phyloP scores from a whole-genome alignment of 2,113 vertebrate genomes.

The Columbina picui region DNA sequence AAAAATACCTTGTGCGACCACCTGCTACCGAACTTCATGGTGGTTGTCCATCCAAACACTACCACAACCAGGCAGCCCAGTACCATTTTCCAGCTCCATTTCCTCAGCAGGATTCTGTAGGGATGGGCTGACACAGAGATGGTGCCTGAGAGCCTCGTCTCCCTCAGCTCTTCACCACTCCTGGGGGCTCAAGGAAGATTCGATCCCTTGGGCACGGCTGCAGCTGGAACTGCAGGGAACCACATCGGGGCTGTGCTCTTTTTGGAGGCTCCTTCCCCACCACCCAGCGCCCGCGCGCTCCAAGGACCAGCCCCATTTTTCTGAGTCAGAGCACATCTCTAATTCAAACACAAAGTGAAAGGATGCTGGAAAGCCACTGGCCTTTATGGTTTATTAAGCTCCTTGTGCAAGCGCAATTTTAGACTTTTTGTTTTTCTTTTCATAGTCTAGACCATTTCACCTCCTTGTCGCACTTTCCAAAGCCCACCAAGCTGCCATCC shows the following conservation, averaged over 20 bases:
- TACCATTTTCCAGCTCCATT: not conserved
- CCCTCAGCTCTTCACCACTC: not conserved
- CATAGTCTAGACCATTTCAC: not conserved
- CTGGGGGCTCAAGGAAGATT: not conserved
- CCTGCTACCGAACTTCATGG: not conserved
- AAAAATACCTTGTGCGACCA: not conserved
- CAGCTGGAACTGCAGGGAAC: not conserved
- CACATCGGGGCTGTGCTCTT: not conserved
- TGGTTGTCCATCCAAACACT: not conserved
- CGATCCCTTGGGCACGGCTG: not conserved
- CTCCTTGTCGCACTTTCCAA: not conserved
- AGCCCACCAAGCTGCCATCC: not conserved
- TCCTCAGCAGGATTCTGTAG: not conserved
- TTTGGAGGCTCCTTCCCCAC: not conserved
- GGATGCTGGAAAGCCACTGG: slow-evolving; percentile 21
- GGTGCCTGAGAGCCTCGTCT: not conserved
- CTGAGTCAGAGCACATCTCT: slow-evolving; percentile 6
- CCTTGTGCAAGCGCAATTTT: not conserved
- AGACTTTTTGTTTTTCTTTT: not conserved
- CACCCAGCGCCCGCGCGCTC: fast-evolving
- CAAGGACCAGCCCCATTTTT: not conserved
- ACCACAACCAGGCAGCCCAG: not conserved
- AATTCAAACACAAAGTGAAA: slow-evolving; percentile 12
- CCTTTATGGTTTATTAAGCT: slow-evolving; percentile 58
- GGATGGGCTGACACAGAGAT: not conserved